Evolutionary conservation across 2,888 invertebrate species (phyloP).

Genomic region (Temnothorax ravouxi): DNA sequence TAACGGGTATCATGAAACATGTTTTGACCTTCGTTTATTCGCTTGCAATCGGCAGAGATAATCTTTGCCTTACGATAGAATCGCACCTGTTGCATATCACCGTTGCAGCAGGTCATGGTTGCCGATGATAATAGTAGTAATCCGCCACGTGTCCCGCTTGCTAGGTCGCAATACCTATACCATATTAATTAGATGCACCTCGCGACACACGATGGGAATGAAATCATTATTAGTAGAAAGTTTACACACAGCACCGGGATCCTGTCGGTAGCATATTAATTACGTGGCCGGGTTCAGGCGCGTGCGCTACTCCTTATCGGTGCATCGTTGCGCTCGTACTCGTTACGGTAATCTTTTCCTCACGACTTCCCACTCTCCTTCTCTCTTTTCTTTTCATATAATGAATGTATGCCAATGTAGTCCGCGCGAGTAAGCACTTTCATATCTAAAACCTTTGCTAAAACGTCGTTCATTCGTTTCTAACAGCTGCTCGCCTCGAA

Average conservation of each 20-base stretch:
- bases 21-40: conserved; percentile 39
- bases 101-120: conserved; percentile 68
- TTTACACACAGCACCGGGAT: conserved; percentile 77
- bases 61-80: conserved; percentile 42
- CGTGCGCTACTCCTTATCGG: conserved; percentile 58
- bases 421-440: conserved; percentile 9
- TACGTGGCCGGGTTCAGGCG: conserved; percentile 51
- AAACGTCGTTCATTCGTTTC: conserved; percentile 24
- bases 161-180: conserved; percentile 49
- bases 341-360: conserved; percentile 44
- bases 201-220: conserved; percentile 75
- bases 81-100: conserved; percentile 54
- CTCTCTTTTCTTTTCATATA: conserved; percentile 18
- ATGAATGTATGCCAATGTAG: conserved; percentile 5
- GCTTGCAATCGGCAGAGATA: conserved; percentile 48
- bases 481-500: conserved; percentile 16
- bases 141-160: conserved; percentile 49
- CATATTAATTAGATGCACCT: conserved; percentile 46
- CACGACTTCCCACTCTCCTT: conserved; percentile 25
- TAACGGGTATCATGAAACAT: conserved; percentile 44
- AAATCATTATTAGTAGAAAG: conserved; percentile 84
- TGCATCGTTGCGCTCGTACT: conserved; percentile 44
- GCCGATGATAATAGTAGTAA: conserved; percentile 49
- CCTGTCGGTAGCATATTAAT: conserved; percentile 77
- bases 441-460: conserved; percentile 14